These are phyloP conservation scores for Rhipidura dahli DNA, from an alignment of 2,113 vertebrate species.

Conservation along the genomic window DNA sequence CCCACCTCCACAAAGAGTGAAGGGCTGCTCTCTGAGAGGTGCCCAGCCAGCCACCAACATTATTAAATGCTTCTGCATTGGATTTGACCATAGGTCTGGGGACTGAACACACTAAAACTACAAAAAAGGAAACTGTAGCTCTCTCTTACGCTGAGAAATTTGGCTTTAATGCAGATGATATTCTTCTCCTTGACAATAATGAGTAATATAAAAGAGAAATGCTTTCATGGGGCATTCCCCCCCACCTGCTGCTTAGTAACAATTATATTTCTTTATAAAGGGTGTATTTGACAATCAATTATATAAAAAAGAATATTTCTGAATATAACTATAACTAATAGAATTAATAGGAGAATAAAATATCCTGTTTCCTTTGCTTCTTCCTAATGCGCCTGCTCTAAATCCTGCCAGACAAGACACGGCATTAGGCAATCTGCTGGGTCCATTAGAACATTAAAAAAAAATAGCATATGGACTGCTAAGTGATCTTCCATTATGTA, in stretches of 20 bases:
- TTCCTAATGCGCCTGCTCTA: background rate
- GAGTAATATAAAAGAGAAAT: background rate
- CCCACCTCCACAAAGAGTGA: background rate
- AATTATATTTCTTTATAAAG: background rate
- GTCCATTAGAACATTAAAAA: background rate
- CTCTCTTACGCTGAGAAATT: background rate
- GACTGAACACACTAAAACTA: background rate
- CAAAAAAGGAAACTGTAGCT: background rate
- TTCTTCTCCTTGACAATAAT: background rate
- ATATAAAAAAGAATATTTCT: background rate
- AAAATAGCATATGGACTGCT: background rate
- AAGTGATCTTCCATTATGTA: background rate
- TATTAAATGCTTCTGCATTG: accelerated
- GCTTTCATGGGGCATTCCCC: background rate
- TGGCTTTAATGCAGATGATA: background rate
- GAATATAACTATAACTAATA: background rate
- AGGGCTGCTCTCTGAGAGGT: background rate
- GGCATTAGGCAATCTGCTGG: background rate
- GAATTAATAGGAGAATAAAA: background rate
- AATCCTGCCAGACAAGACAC: background rate
- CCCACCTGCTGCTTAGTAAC: accelerated
- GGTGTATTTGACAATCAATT: background rate
- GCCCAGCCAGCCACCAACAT: background rate
- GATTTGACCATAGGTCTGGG: background rate
- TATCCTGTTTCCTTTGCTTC: background rate